A percentile compares a stretch with the other conserved stretches of the same genome.
phyloP scores from a whole-genome alignment of 2,113 vertebrate genomes.

The Eolophus roseicapilla region DNA sequence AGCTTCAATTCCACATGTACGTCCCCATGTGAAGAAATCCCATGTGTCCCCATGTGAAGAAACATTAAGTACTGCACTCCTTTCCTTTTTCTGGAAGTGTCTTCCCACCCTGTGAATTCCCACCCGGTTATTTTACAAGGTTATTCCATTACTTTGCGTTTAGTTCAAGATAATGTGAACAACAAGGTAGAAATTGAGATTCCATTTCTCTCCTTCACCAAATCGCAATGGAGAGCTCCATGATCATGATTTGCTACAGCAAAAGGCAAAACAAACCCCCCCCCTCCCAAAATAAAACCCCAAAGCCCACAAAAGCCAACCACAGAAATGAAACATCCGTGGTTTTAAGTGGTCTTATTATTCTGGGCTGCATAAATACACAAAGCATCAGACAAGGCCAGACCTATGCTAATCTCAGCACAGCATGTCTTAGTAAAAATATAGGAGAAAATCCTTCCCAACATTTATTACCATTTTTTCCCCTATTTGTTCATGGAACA shows the following conservation, averaged over 20 bases:
- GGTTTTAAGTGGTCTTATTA: not conserved
- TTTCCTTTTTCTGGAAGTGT: not conserved
- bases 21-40: not conserved
- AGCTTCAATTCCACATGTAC: conserved; percentile 39
- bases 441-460: not conserved
- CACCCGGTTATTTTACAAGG: not conserved
- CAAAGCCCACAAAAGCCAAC: not conserved
- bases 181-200: not conserved
- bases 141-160: not conserved
- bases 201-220: not conserved
- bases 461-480: not conserved
- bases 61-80: not conserved
- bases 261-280: not conserved
- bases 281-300: not conserved
- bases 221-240: not conserved
- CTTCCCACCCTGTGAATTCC: not conserved
- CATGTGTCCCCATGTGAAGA: not conserved
- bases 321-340: not conserved
- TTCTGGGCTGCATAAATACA: not conserved
- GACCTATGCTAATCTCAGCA: not conserved
- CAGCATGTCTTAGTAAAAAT: not conserved
- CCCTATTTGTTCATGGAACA: not conserved
- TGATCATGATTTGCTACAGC: not conserved
- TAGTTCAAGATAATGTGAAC: conserved; percentile 2
- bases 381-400: not conserved